These are phyloP conservation scores for Ophiothrix spiculata DNA, from an alignment of 35 echinoderm and acorn worm genomes.

Conservation along the genomic window DNA sequence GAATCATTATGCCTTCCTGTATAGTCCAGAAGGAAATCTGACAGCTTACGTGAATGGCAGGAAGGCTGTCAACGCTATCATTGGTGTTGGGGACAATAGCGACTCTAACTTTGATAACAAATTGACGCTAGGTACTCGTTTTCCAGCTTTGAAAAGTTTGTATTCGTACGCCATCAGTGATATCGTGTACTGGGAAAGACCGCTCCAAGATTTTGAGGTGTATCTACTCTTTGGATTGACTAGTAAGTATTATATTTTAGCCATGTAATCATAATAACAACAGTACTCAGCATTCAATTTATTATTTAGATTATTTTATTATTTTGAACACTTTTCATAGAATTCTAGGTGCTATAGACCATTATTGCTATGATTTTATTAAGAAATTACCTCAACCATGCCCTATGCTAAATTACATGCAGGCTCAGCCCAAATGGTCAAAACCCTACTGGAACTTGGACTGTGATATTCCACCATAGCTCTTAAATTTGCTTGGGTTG, in stretches of 20 bases:
- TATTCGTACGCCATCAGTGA: conserved; percentile 51
- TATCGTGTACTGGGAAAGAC: conserved; percentile 74
- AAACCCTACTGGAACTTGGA: too few species aligned
- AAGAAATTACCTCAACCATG: too few species aligned
- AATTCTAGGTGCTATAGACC: too few species aligned
- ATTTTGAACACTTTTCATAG: too few species aligned
- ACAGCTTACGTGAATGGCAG: not conserved
- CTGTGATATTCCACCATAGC: too few species aligned
- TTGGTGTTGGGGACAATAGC: not conserved
- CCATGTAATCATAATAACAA: too few species aligned
- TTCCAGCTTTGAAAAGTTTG: conserved; percentile 3
- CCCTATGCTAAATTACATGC: too few species aligned
- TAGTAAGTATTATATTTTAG: conserved; percentile 55
- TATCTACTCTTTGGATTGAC: conserved; percentile 66
- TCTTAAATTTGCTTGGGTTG: too few species aligned
- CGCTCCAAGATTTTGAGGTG: conserved; percentile 47
- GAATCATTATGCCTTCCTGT: not conserved
- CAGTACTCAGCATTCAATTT: too few species aligned
- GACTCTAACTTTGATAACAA: conserved; percentile 18
- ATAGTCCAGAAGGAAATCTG: not conserved
- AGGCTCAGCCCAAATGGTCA: too few species aligned
- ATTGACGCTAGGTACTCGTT: conserved; percentile 57
- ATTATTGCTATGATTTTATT: too few species aligned
- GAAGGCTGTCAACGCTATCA: not conserved
- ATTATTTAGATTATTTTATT: too few species aligned